Percentiles rank a stretch among this genome's conserved stretches.
Evolutionary conservation across 2,888 invertebrate species (phyloP).

Genomic region (Agonopterix arenella): DNA sequence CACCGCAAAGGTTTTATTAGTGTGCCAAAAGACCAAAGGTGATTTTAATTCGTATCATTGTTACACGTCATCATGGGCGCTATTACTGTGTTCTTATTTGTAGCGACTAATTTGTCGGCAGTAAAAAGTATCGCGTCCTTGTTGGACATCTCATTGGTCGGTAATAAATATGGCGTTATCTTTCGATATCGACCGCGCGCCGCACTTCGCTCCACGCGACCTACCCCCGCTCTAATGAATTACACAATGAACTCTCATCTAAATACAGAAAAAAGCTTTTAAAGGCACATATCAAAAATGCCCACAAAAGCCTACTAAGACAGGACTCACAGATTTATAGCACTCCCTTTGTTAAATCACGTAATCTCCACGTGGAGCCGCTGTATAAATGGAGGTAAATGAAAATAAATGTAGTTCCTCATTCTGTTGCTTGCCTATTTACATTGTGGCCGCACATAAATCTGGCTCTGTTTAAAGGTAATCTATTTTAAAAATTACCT

Average conservation of each 20-base stretch:
- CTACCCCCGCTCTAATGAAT: slow-evolving; percentile 73
- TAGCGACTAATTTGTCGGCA: slow-evolving; percentile 57
- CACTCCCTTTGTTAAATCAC: slow-evolving; percentile 74
- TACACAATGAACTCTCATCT: slow-evolving; percentile 77
- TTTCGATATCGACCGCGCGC: slow-evolving; percentile 68
- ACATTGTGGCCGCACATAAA: slow-evolving; percentile 64
- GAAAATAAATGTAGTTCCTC: slow-evolving; percentile 76
- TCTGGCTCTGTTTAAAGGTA: slow-evolving; percentile 63
- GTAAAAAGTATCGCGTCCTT: slow-evolving; percentile 62
- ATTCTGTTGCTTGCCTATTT: slow-evolving; percentile 71
- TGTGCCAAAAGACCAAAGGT: too few relatives aligned
- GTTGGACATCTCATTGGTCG: slow-evolving; percentile 64
- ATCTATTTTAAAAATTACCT: slow-evolving; percentile 73
- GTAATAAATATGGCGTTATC: slow-evolving; percentile 70
- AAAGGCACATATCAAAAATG: slow-evolving; percentile 77
- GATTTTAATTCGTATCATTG: too few relatives aligned
- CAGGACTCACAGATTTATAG: slow-evolving; percentile 71
- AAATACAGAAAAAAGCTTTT: slow-evolving; percentile 78
- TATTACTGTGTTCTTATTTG: slow-evolving; percentile 46
- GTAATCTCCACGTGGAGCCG: slow-evolving; percentile 76
- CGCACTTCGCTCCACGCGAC: slow-evolving; percentile 53
- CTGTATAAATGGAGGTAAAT: slow-evolving; percentile 74
- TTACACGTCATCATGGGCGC: slow-evolving; percentile 7
- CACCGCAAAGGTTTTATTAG: too few relatives aligned
- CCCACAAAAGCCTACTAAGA: slow-evolving; percentile 77